Percentiles rank a stretch among this genome's conserved stretches.
Conservation (phyloP, 2,113 vertebrate species). For the Catharus bicknelli region DNA sequence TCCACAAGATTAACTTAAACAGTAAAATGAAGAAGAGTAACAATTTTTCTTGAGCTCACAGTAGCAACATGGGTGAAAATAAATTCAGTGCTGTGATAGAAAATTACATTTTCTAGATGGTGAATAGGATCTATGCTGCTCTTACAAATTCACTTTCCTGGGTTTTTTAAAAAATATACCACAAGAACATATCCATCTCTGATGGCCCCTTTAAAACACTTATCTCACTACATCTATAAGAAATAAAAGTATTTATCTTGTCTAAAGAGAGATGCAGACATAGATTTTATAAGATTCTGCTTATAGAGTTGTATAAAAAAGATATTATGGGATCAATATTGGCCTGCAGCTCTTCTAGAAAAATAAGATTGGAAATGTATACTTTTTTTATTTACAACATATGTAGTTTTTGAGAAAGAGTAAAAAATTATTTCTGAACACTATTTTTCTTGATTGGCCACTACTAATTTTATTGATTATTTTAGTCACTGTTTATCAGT, state of each 20-base stretch:
- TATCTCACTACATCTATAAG: not conserved
- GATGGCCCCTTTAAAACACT: not conserved
- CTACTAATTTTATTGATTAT: not conserved
- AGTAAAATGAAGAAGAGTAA: not conserved
- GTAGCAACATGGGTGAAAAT: not conserved
- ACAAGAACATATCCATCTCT: not conserved
- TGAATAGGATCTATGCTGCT: not conserved
- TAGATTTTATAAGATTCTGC: not conserved
- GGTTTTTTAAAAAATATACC: not conserved
- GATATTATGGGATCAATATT: not conserved
- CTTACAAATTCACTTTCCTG: not conserved
- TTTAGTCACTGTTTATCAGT: not conserved
- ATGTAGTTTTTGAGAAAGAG: not conserved
- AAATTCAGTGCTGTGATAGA: not conserved
- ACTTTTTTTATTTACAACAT: not conserved
- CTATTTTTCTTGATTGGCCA: not conserved
- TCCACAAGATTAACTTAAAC: not conserved
- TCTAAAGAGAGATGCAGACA: not conserved
- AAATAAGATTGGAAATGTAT: not conserved
- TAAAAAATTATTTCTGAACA: not conserved
- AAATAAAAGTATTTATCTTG: slow-evolving; percentile 10
- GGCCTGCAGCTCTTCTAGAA: not conserved
- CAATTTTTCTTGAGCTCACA: not conserved
- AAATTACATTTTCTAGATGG: not conserved
- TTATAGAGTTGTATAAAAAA: not conserved